Percentiles rank a stretch among this genome's conserved stretches.
Conservation (phyloP, 1,140 invertebrate species). For the Scaptomyza pallida region DNA sequence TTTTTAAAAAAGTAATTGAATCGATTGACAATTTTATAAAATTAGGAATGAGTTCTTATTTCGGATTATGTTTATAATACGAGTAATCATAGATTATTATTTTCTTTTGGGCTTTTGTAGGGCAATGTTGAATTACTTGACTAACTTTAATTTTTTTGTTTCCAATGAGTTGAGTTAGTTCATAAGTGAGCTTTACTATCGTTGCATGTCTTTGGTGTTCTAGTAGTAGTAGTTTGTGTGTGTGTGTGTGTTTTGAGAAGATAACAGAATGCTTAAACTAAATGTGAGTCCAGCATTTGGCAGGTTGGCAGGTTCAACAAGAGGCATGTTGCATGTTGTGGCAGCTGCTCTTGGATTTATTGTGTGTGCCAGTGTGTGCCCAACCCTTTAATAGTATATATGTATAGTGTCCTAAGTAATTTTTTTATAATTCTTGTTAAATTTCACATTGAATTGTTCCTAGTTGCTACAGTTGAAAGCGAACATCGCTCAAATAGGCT, state of each 20-base stretch:
- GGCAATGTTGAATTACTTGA: conserved; percentile 37
- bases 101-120: no score
- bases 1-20: conserved; percentile 40
- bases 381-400: conserved; percentile 13
- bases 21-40: conserved; percentile 45
- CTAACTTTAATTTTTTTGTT: conserved; percentile 41
- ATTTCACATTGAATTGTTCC: conserved; percentile 65
- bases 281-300: conserved; percentile 40
- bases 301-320: conserved; percentile 45
- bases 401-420: conserved; percentile 27
- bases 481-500: conserved; percentile 81
- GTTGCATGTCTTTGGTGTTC: conserved; percentile 70
- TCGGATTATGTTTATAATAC: conserved; percentile 19
- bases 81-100: no score
- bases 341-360: conserved; percentile 7
- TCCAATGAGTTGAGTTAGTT: conserved; percentile 51
- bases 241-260: no score
- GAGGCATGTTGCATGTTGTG: conserved; percentile 32
- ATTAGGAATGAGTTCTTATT: conserved; percentile 41
- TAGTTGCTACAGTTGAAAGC: conserved; percentile 79
- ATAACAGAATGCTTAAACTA: conserved; percentile 39
- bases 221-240: conserved; percentile 37
- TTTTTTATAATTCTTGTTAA: conserved; percentile 41
- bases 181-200: conserved; percentile 71
- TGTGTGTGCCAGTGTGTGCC: background rate